Evolutionary conservation across 1,140 invertebrate genomes (phyloP), one percentile per base, ranked within the genome.

Genomic region (Ceratina japonica): DNA sequence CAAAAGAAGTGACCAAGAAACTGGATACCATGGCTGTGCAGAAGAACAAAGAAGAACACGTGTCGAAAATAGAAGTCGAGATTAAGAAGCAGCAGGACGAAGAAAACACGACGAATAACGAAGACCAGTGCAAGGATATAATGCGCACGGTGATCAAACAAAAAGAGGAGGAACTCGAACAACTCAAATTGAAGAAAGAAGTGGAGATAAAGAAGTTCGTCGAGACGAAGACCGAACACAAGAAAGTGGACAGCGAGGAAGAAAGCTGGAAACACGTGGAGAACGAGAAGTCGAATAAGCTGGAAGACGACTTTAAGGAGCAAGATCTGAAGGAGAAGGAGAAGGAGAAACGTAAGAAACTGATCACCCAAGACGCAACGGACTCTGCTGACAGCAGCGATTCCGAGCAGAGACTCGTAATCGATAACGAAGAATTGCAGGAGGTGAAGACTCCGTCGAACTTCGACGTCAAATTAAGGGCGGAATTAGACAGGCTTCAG

Each of bases 321-420:
- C 52, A 51, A 8, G 83, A 87, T 65, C 61, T 83, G 8, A 88
- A 86, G 12, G 84, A 90, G 88, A 92, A 90, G 82, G 93, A 87
- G 86, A 93, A 88, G 54, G 92, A 93, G 20, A 90, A 87, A 56
- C 82, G 80, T 10, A 93, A 92, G 66, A 91, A 92, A 31, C 79
- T 91, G 4, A 76, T 93, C 0, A 93, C 83, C 37, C 91, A 92
- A 62, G 91, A 93, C 10, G 93, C 92, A 69, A 87, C 93, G 1
- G 94, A 94, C 74, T 94, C 93, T 0, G 92, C 92, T 2, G 96
- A 96, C 81, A 96, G 95, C 77, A 96, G 95, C 73, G 96, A 96
- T 88, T 96, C 95, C 0, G 95, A 96, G 86, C 93, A 94, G 80
- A 93, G 95, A 83, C 93, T 95, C 37, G 92, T 94, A 3, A 95